Evolutionary conservation across 2,113 vertebrate genomes (phyloP).

Genomic region (Bagarius yarrelli): DNA sequence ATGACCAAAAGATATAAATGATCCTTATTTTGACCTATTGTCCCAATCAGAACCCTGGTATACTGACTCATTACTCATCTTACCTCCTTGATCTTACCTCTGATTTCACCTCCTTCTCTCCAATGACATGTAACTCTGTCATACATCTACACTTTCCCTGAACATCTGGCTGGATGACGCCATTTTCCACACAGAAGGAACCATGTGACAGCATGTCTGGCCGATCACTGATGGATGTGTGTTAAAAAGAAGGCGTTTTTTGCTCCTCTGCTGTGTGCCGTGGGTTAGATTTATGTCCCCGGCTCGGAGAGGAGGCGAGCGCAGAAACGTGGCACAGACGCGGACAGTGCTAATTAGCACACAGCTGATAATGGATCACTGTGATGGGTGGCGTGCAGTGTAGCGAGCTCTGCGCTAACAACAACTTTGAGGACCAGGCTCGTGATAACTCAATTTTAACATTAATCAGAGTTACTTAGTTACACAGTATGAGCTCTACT

Average conservation of each 20-base stretch:
- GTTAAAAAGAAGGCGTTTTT: constrained; percentile 30
- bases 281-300: constrained; percentile 43
- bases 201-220: constrained; percentile 50
- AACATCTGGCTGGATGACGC: constrained; percentile 57
- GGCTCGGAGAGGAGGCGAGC: constrained; percentile 28
- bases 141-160: constrained; percentile 23
- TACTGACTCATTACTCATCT: constrained; percentile 26
- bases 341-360: constrained; percentile 56
- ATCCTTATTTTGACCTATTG: not conserved
- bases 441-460: constrained; percentile 19
- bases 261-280: constrained; percentile 13
- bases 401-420: constrained; percentile 37
- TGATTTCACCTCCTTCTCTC: not conserved
- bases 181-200: constrained; percentile 48
- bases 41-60: not conserved
- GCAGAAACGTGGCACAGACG: constrained; percentile 44
- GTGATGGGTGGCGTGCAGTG: constrained; percentile 49
- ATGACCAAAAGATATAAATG: constrained; percentile 9
- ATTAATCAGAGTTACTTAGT: constrained; percentile 17
- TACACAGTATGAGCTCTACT: not conserved
- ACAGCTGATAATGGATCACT: constrained; percentile 45
- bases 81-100: constrained; percentile 16
- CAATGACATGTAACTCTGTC: constrained; percentile 36
- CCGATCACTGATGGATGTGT: constrained; percentile 39
- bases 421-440: constrained; percentile 22